Conservation (phyloP, 23 tunicate species). For the Ciona savignyi region DNA sequence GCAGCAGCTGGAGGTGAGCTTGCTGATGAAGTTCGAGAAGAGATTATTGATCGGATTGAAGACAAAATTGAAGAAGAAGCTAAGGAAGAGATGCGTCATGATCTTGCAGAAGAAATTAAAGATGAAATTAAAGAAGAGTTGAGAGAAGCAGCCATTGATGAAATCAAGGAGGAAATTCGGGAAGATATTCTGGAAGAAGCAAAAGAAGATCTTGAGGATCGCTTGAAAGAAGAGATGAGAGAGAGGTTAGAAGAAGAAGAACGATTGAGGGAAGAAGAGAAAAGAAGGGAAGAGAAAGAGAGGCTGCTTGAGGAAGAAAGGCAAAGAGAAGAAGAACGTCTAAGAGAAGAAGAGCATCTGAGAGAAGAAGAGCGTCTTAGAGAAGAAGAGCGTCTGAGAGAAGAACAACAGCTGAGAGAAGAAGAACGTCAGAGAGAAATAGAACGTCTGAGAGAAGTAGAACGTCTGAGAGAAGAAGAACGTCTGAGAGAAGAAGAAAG, state of each 20-base stretch:
- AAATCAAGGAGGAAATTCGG: too few relatives aligned
- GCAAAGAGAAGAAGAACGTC: not conserved
- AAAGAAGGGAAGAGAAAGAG: too few relatives aligned
- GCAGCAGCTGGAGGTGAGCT: not conserved
- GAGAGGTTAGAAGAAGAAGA: too few relatives aligned
- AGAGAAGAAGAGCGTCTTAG: too few relatives aligned
- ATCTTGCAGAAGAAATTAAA: not conserved
- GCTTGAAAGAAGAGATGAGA: not conserved
- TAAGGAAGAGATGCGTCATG: not conserved
- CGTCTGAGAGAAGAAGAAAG: not conserved
- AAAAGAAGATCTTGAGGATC: too few relatives aligned
- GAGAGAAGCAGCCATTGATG: too few relatives aligned
- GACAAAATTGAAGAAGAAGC: constrained; percentile 21
- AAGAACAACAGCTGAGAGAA: too few relatives aligned
- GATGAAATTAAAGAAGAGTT: too few relatives aligned
- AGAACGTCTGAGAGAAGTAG: too few relatives aligned
- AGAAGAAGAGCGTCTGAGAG: not conserved
- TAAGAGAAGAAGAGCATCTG: too few relatives aligned
- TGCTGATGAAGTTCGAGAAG: constrained; percentile 3
- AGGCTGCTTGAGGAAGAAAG: not conserved
- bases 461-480: too few relatives aligned
- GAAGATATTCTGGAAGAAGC: not conserved
- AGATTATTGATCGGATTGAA: constrained; percentile 17
- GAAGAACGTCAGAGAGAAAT: too few relatives aligned
- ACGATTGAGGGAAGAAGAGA: not conserved